Base-by-base conservation (phyloP, 2,113 vertebrate species). In the Neodontobutis hainanensis region DNA sequence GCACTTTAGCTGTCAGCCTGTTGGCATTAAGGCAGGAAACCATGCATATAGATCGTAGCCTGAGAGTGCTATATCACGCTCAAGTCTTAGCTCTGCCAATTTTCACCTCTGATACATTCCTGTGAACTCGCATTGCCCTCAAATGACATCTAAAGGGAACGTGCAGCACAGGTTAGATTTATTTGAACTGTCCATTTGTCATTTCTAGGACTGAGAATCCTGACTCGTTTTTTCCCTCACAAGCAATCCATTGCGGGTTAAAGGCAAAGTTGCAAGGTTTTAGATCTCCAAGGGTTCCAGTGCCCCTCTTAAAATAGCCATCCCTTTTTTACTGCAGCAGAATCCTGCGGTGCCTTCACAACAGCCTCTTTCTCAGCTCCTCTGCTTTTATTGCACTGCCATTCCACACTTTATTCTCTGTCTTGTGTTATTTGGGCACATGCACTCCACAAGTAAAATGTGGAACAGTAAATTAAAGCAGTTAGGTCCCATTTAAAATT, bases 1-100 rank as follows among this genome's bases (percentile, higher is more conserved):
- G 75, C 75, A 70, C 73, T 80, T 85, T 52, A 68, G 77, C 76
- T 73, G 56, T 74, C 69, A 72, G 55, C 74, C 71, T 10, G 56
- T 65, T 68, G 46, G 27, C 61, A 59, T 1, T 70, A 62, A 57
- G 53, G 55, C 56, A 60, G 61, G 44, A 80, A 75, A 55, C 56
- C 56, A 64, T 70, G 72, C 75, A 65, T 65, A 58, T 76, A 81
- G 57, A 73, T 68, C 27, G 68, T 43, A 56, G 48, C 32, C 12
- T 56, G 69, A 59, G 64, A 75, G 66, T 49, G 68, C 61, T 63
- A 35, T 32, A 61, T 38, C 35, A 16, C 15, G 4, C 63, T 47
- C 38, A 15, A 50, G 44, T 59, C 16, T 62, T 59, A 44, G 32
- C 61, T 40, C 6, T 12, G 55, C 65, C 62, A 68, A 73, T 51